Percentiles rank a stretch among this genome's conserved stretches.
phyloP scores from a whole-genome alignment of 2,888 invertebrate genomes.

The Malthinus flaveolus region DNA sequence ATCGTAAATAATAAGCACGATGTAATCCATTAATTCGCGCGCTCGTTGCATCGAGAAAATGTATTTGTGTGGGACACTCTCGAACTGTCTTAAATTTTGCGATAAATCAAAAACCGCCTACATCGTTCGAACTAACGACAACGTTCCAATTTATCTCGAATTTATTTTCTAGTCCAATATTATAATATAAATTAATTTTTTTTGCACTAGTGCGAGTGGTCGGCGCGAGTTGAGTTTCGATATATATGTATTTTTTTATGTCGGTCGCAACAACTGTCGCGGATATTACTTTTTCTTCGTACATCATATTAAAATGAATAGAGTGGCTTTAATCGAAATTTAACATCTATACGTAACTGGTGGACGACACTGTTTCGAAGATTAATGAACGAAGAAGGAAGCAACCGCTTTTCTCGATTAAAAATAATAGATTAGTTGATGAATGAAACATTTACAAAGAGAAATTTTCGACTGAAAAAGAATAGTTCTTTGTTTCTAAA shows the following conservation, averaged over 20 bases:
- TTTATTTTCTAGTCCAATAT: background rate
- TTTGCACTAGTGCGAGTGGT: too few relatives aligned
- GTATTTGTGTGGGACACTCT: background rate
- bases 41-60: background rate
- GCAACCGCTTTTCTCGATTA: conserved; percentile 16
- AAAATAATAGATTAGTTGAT: conserved; percentile 15
- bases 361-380: conserved; percentile 8
- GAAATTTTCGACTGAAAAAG: conserved; percentile 9
- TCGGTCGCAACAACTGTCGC: background rate
- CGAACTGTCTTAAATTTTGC: background rate
- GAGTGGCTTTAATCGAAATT: conserved; percentile 11
- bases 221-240: too few relatives aligned
- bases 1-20: background rate
- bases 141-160: too few relatives aligned
- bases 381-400: conserved; percentile 15
- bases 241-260: too few relatives aligned
- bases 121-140: too few relatives aligned
- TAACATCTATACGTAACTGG: conserved; percentile 10
- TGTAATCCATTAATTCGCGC: background rate
- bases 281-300: conserved; percentile 2
- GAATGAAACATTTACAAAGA: conserved; percentile 13
- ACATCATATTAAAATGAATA: conserved; percentile 6
- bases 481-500: conserved; percentile 9
- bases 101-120: background rate
- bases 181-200: too few relatives aligned